Percentiles rank a stretch among this genome's conserved stretches.
Conservation (phyloP, 1,140 invertebrate genomes). For the Pachyrhynchus sulphureomaculatus region DNA sequence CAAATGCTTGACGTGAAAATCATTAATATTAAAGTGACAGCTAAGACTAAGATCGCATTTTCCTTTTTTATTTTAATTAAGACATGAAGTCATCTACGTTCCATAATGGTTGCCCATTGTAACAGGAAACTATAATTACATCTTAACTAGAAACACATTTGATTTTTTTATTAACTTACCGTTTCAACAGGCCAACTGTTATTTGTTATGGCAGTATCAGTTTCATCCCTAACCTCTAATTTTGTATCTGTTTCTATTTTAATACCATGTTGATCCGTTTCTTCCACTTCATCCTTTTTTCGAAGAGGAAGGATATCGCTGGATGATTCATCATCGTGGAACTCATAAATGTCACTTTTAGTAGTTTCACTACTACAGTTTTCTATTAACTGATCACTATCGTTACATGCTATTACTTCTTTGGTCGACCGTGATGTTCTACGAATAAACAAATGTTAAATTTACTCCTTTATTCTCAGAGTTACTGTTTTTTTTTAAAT, state of each 20-base stretch:
- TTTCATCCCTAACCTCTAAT: slow-evolving; percentile 21
- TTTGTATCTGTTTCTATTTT: slow-evolving; percentile 16
- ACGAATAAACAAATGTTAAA: not conserved
- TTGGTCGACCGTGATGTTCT: not conserved
- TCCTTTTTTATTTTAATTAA: too few species aligned
- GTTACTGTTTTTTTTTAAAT: too few species aligned
- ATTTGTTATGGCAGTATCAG: slow-evolving; percentile 17
- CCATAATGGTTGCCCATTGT: too few species aligned
- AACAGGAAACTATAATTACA: too few species aligned
- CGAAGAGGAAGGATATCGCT: slow-evolving; percentile 32
- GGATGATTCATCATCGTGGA: slow-evolving; percentile 50
- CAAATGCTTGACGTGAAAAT: too few species aligned
- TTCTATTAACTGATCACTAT: not conserved
- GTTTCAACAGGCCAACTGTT: slow-evolving; percentile 10
- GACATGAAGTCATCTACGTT: too few species aligned
- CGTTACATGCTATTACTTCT: too few species aligned
- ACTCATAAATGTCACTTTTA: slow-evolving; percentile 53
- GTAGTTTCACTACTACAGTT: slow-evolving; percentile 18
- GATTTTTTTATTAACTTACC: not conserved
- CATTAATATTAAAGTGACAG: too few species aligned
- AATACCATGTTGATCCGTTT: slow-evolving; percentile 2
- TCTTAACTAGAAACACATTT: too few species aligned
- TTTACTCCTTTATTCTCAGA: too few species aligned
- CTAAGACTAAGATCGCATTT: too few species aligned
- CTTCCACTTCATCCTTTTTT: slow-evolving; percentile 26